phyloP scores from a whole-genome alignment of 1,140 invertebrate genomes.

The Forficula auricularia region DNA sequence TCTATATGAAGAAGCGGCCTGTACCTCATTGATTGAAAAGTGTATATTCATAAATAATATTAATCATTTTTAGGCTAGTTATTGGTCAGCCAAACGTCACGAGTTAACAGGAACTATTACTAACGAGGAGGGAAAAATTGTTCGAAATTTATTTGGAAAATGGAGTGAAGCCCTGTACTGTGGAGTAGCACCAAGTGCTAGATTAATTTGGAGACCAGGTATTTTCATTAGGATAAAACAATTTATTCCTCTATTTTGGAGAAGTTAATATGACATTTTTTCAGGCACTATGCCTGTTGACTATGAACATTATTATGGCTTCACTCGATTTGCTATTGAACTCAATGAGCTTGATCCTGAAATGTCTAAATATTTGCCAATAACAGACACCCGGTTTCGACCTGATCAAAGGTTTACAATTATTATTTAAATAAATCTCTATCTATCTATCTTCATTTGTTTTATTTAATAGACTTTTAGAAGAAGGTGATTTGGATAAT shows the following conservation, averaged over 20 bases:
- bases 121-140: constrained; percentile 36
- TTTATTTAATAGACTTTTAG: constrained; percentile 31
- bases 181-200: constrained; percentile 46
- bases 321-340: constrained; percentile 70
- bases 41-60: too few species aligned
- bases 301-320: constrained; percentile 65
- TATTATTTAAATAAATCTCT: not conserved
- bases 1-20: too few species aligned
- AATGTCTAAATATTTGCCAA: constrained; percentile 40
- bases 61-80: constrained; percentile 38
- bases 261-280: too few species aligned
- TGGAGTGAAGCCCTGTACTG: constrained; percentile 70
- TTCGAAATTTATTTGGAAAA: constrained; percentile 52
- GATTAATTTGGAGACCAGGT: constrained; percentile 62
- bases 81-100: constrained; percentile 60
- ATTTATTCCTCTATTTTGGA: too few species aligned
- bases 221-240: too few species aligned
- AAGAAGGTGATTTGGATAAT: constrained; percentile 53
- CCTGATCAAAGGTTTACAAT: constrained; percentile 32
- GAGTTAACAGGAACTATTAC: constrained; percentile 54
- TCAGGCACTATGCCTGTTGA: constrained; percentile 60
- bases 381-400: constrained; percentile 53
- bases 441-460: not conserved
- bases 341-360: constrained; percentile 60
- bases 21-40: too few species aligned